Evolutionary conservation across 2,113 vertebrate genomes (phyloP).

Genomic region (Lucifuga dentata): DNA sequence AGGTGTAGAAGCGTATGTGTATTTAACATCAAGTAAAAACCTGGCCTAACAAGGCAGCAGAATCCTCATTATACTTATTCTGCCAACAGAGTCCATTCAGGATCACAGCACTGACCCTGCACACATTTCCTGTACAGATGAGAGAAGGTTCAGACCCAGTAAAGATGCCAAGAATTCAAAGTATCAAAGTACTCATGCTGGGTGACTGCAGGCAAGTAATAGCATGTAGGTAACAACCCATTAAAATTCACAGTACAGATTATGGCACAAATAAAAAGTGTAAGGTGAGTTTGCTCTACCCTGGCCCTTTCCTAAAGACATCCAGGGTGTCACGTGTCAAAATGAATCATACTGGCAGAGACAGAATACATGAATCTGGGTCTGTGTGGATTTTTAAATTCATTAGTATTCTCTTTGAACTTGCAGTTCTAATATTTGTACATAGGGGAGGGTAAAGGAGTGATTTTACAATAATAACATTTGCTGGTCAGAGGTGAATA

Average conservation of each 20-base stretch:
- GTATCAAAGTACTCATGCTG: constrained; percentile 10
- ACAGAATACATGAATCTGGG: constrained; percentile 30
- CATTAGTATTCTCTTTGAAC: constrained; percentile 62
- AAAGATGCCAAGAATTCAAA: constrained; percentile 21
- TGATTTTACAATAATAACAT: constrained; percentile 65
- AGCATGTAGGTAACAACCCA: constrained; percentile 11
- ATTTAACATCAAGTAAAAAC: too few relatives aligned
- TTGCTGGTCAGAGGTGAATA: constrained; percentile 64
- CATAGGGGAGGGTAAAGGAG: constrained; percentile 43
- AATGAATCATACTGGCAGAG: constrained; percentile 43
- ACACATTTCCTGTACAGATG: not conserved
- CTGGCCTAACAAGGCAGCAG: not conserved
- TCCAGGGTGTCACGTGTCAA: constrained; percentile 40
- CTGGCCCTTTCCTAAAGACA: constrained; percentile 37
- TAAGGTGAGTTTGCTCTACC: not conserved
- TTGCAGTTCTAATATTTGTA: constrained; percentile 36
- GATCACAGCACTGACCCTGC: too few relatives aligned
- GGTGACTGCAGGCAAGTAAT: constrained; percentile 27
- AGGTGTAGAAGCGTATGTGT: too few relatives aligned
- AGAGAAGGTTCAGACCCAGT: not conserved
- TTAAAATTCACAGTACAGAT: constrained; percentile 13
- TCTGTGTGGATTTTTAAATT: constrained; percentile 41
- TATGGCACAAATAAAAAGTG: not conserved
- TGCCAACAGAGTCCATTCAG: constrained; percentile 14
- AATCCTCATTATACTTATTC: constrained; percentile 25